phyloP scores from a whole-genome alignment of 2,113 vertebrate species.

The Ciconia stormi region DNA sequence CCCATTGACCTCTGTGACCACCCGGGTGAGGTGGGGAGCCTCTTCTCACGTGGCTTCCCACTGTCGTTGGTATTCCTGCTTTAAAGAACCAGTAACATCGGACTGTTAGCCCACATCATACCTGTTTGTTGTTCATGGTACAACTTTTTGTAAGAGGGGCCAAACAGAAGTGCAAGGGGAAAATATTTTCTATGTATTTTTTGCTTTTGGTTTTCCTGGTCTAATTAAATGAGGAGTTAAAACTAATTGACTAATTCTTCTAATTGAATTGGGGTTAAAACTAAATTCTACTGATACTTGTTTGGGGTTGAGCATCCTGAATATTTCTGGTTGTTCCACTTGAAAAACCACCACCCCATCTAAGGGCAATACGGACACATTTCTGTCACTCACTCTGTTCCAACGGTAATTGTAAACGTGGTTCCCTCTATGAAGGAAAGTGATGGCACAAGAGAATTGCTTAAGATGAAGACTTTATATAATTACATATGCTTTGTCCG shows the following conservation, averaged over 20 bases:
- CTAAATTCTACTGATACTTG: neutral
- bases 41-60: neutral
- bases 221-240: neutral
- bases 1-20: neutral
- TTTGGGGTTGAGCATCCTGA: neutral
- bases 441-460: neutral
- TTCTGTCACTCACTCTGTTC: neutral
- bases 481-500: rapidly evolving
- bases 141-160: neutral
- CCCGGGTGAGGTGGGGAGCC: neutral
- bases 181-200: neutral
- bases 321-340: neutral
- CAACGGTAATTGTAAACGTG: neutral
- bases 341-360: neutral
- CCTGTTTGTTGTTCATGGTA: neutral
- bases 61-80: neutral
- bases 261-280: neutral
- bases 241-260: neutral
- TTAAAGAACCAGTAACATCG: neutral
- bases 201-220: neutral
- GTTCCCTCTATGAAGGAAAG: neutral
- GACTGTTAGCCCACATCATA: neutral
- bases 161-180: neutral
- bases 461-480: neutral
- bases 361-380: rapidly evolving